Conservation (phyloP, 2,888 invertebrate genomes). For the Acheta domesticus region DNA sequence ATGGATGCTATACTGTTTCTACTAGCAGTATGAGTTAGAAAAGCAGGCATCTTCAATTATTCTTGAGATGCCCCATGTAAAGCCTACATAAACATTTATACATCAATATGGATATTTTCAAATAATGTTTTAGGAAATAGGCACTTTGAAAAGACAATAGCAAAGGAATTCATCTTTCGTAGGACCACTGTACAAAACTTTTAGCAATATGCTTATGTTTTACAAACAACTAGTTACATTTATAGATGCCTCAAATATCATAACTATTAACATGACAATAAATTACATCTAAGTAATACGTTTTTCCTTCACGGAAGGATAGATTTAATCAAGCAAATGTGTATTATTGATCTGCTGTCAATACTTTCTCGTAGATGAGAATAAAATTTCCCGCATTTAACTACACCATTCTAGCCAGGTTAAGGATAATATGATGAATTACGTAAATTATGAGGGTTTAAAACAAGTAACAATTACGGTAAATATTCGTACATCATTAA, state of each 20-base stretch:
- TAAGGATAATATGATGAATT: too few relatives aligned
- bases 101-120: not conserved
- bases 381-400: too few relatives aligned
- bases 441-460: too few relatives aligned
- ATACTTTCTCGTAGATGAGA: too few relatives aligned
- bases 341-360: too few relatives aligned
- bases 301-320: too few relatives aligned
- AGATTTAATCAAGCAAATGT: too few relatives aligned
- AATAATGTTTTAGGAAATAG: not conserved
- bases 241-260: not conserved
- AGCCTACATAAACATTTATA: not conserved
- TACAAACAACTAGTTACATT: slow-evolving; percentile 9
- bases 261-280: slow-evolving; percentile 9
- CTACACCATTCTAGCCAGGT: too few relatives aligned
- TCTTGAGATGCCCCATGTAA: not conserved
- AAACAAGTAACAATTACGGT: too few relatives aligned
- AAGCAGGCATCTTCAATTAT: not conserved
- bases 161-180: not conserved
- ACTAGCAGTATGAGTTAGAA: slow-evolving; percentile 18
- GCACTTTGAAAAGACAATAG: not conserved
- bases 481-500: not conserved
- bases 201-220: not conserved
- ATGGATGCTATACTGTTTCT: not conserved
- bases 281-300: not conserved
- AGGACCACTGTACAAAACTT: not conserved